Base-by-base conservation (phyloP, 1,140 invertebrate species). In the Heliconius congener region DNA sequence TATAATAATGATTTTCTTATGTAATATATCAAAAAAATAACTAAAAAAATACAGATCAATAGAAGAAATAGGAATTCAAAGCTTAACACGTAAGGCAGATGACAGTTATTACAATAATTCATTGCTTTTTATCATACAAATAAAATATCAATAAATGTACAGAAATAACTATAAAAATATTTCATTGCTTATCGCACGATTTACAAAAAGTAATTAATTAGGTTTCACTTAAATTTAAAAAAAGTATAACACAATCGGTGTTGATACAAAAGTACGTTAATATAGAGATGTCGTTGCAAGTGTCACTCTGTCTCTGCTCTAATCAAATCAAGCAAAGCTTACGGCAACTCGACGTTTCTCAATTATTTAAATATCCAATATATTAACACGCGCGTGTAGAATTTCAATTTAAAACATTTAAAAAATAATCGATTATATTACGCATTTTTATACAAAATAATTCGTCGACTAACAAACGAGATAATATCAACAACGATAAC, bases 331-430 rank as follows among this genome's bases (percentile, higher is more conserved):
- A 52, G 50, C 55, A n/a, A 57, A n/a, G 55, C 55, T 57, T n/a
- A 57, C 50, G 50, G 16, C 23, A 23, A 57, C n/a, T n/a, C 55
- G 6, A n/a, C 6, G 55, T 57, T 19, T n/a, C 19, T 9, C 52
- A 55, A 55, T 55, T 55, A 55, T 23, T 57, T 23, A 57, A 57
- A 57, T 57, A 57, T 57, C 55, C 55, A 57, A 57, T 57, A 57
- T 19, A 23, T 57, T 23, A 57, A 57, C n/a, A 27, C 55, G n/a
- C 55, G n/a, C n/a, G 55, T 57, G 55, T 57, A 57, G n/a, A 57
- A 57, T 57, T 57, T 57, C 19, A 23, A 23, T 57, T 57, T 57
- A 57, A 57, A 57, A n/a, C 55, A 57, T 57, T 57, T 27, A 23
- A 57, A 57, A 57, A 57, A 57, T 57, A 57, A 57, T 57, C 55